Percentiles rank a stretch among this genome's conserved stretches.
These are phyloP conservation scores for Planococcus citri DNA, from an alignment of 1,140 invertebrate genomes.

Conservation along the genomic window DNA sequence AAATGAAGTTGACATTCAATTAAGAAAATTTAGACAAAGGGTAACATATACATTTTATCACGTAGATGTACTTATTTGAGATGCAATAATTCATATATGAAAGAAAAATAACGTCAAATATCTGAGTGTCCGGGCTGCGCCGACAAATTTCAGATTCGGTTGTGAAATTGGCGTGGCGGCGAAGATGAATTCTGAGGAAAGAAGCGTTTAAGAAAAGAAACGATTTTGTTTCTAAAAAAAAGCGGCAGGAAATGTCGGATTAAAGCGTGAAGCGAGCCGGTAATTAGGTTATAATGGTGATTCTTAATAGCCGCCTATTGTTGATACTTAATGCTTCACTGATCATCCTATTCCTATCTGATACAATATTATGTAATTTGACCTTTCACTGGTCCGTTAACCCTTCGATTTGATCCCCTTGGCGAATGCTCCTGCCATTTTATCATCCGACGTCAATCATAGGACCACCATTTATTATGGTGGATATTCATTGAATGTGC, in stretches of 20 bases:
- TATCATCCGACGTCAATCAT: constrained; percentile 5
- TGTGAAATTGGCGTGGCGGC: neutral
- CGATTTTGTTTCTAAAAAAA: constrained; percentile 2
- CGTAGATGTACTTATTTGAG: neutral
- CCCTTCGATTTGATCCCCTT: constrained; percentile 13
- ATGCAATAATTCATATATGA: neutral
- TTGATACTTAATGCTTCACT: constrained; percentile 13
- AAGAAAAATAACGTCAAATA: too few species aligned
- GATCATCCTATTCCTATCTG: constrained; percentile 10
- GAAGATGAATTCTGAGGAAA: neutral
- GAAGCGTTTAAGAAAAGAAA: constrained; percentile 3
- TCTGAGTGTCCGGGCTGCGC: too few species aligned
- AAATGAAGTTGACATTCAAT: neutral
- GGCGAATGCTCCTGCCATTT: neutral
- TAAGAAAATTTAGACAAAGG: neutral
- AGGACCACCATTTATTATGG: neutral
- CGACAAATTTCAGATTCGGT: too few species aligned
- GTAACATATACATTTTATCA: neutral
- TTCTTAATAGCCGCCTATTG: constrained; percentile 19
- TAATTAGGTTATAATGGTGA: constrained; percentile 20
- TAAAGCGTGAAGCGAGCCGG: constrained; percentile 13
- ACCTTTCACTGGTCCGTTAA: constrained; percentile 2
- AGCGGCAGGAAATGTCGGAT: constrained; percentile 9
- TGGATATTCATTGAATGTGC: neutral
- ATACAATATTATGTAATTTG: constrained; percentile 20